A percentile compares a stretch with the other conserved stretches of the same genome.
phyloP scores from a whole-genome alignment of 2,797 vertebrate species.

The Sciurus carolinensis region DNA sequence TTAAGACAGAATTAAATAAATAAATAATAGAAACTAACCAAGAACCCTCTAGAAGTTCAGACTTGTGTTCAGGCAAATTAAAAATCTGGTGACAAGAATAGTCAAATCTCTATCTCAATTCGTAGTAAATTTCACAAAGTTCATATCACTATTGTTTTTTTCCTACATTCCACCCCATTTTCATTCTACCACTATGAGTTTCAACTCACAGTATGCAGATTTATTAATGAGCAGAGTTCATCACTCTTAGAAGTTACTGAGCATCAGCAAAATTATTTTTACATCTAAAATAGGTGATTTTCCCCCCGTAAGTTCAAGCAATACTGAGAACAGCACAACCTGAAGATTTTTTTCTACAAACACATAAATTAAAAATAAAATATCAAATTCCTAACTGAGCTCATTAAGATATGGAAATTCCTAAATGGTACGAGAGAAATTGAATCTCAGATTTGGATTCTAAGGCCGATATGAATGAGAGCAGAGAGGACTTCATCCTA shows the following conservation, averaged over 20 bases:
- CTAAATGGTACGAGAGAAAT: not conserved
- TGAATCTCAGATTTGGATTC: not conserved
- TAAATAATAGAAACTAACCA: not conserved
- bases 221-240: not conserved
- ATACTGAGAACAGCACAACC: not conserved
- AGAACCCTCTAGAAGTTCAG: not conserved
- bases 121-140: not conserved
- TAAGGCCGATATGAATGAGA: not conserved
- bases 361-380: not conserved
- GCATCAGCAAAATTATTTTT: not conserved
- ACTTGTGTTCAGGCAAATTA: not conserved
- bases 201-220: not conserved
- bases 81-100: not conserved
- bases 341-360: not conserved
- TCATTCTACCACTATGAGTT: not conserved
- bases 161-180: not conserved
- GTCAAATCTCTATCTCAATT: not conserved
- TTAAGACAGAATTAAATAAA: not conserved
- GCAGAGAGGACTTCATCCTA: not conserved
- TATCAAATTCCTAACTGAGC: not conserved
- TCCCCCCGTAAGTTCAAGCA: not conserved
- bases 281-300: not conserved
- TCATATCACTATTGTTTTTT: not conserved
- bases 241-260: not conserved
- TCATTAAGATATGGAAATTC: slow-evolving; percentile 1